These are phyloP conservation scores for Pomacea canaliculata DNA, from an alignment of 2,888 invertebrate species.

Conservation along the genomic window DNA sequence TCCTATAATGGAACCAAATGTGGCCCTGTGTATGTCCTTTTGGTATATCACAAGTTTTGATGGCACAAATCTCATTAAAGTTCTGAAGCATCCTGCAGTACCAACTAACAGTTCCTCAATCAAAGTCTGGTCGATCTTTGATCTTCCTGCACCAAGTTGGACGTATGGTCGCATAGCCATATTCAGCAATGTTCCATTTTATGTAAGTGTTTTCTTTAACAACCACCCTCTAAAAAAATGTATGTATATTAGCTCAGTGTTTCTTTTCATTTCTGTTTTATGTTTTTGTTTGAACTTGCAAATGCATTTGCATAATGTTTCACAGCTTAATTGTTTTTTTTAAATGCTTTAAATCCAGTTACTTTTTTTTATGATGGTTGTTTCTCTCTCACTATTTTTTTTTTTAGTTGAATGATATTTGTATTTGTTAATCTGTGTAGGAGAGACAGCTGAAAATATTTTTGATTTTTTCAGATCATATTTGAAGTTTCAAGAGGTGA, in stretches of 20 bases:
- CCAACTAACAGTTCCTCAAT: slow-evolving; percentile 38
- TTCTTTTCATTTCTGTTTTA: no score
- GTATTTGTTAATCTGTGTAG: no score
- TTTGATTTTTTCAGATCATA: slow-evolving; percentile 18
- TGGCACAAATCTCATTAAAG: slow-evolving; percentile 48
- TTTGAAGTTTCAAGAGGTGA: slow-evolving; percentile 42
- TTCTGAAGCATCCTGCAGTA: slow-evolving; percentile 34
- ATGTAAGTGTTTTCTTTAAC: slow-evolving; percentile 40
- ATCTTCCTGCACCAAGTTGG: slow-evolving; percentile 49
- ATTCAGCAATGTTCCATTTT: slow-evolving; percentile 44
- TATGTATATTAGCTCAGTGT: no score
- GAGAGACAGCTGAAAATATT: no score
- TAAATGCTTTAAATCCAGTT: no score
- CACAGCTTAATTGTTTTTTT: no score
- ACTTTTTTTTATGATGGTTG: no score
- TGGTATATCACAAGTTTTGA: slow-evolving; percentile 62
- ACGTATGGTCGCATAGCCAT: slow-evolving; percentile 44
- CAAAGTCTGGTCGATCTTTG: slow-evolving; percentile 48
- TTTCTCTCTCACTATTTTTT: no score
- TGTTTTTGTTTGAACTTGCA: no score
- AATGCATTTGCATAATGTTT: no score
- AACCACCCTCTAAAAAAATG: no score
- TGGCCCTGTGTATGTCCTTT: slow-evolving; percentile 56
- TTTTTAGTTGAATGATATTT: no score
- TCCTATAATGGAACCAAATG: slow-evolving; percentile 47